Evolutionary conservation across 2,888 invertebrate genomes (phyloP), one percentile per base, ranked within the genome.

Genomic region (Apamea anceps): DNA sequence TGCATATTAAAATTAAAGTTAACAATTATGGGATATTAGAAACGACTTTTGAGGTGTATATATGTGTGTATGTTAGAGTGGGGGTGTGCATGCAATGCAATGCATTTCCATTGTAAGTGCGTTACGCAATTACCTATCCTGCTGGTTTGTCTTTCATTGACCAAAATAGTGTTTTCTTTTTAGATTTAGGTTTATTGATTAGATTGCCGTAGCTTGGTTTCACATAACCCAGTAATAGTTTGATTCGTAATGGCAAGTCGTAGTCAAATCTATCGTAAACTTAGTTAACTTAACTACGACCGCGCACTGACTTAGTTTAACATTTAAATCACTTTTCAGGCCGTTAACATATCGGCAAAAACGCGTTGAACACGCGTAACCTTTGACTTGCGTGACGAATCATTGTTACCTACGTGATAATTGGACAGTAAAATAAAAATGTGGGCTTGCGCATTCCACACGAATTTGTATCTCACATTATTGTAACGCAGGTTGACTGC

Each of bases 381-480:
- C 62, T 79, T 81, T 84, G 62, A n/a, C 7, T 84, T 63, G 80
- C 84, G 79, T 81, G 80, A 62, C 37, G 48, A 68, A 62, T 60
- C 62, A 37, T 54, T 62, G 60, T 79, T 54, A 72, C 51, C 28
- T 25, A 82, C 54, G n/a, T 15, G 62, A 21, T 48, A 84, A 84
- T 68, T 79, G 18, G 37, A 54, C 79, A 28, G 18, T 65, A 57
- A 68, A 57, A 84, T 48, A 79, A 78, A 65, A 80, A 71, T 60
- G 37, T 42, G 25, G 48, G 28, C 37, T 80, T 71, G 25, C 28
- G 18, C 78, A 80, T 80, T 80, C 72, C 60, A 51, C 28, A 28
- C 57, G 18, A 57, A 25, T 48, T 28, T 48, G 4, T 71, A 51
- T 79, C 48, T 80, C 12, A 67, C 51, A 18, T 78, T 37, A 62